Percentiles rank a stretch among this genome's conserved stretches.
Evolutionary conservation across 2,113 vertebrate species (phyloP).

Genomic region (Forbesichthys papilliferus): DNA sequence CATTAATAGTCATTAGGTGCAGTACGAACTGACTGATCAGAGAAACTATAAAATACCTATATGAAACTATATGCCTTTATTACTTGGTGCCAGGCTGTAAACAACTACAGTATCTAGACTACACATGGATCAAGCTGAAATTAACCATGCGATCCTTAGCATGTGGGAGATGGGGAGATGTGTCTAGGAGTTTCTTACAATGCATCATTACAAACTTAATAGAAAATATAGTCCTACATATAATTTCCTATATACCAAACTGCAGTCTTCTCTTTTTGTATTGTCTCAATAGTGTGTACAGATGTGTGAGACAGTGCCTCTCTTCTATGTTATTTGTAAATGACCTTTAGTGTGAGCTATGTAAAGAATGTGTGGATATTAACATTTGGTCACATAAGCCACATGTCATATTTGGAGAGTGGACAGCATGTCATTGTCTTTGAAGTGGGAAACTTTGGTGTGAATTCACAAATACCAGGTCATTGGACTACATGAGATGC

Average conservation of each 20-base stretch:
- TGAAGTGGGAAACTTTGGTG: constrained; percentile 42
- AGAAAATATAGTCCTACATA: background rate
- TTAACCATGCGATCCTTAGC: constrained; percentile 27
- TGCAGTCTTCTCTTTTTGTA: constrained; percentile 22
- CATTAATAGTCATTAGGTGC: background rate
- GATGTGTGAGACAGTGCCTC: constrained; percentile 3
- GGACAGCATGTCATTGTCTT: constrained; percentile 41
- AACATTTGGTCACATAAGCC: constrained; percentile 42
- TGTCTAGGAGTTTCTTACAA: constrained; percentile 2
- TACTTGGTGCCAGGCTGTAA: too few relatives aligned
- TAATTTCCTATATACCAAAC: constrained; percentile 22
- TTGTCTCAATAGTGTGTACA: constrained; percentile 12
- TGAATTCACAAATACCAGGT: constrained; percentile 47
- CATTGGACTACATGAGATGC: constrained; percentile 48
- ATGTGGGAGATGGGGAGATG: background rate
- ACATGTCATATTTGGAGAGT: constrained; percentile 43
- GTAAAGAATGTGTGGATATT: constrained; percentile 50
- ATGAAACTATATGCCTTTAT: too few relatives aligned
- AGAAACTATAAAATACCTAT: constrained; percentile 8
- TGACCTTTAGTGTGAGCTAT: constrained; percentile 52
- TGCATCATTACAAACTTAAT: constrained; percentile 4
- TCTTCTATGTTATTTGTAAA: constrained; percentile 47
- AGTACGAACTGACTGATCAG: background rate
- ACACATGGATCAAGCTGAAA: constrained; percentile 37
- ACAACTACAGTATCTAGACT: constrained; percentile 16